Base-by-base conservation (phyloP, 2,888 invertebrate species). In the Eretmocerus hayati region DNA sequence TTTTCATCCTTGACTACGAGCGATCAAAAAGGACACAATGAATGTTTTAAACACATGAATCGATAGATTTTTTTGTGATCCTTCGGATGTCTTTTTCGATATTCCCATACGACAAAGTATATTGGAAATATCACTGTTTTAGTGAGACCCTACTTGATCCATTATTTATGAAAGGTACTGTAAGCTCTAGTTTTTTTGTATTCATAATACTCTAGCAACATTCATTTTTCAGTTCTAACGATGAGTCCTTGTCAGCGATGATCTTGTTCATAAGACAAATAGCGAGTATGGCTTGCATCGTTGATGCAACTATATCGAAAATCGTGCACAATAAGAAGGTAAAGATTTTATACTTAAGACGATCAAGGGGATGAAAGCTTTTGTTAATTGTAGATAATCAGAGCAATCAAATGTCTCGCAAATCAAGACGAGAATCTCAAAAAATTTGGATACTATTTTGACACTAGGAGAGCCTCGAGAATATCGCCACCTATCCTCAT, bases 271-370 rank as follows among this genome's bases (percentile, higher is more conserved):
- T 42, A 8, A 30, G 31, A 38, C 42, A 42, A 32, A 11, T 37
- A 13, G 16, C 38, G 1, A 38, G 18, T 4, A 6, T 32, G 3
- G 11, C 38, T 15, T 42, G 37, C n/a, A 8, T 48, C 5, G n/a
- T 42, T 9, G 48, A 48, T 19, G 15, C 32, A n/a, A 31, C 20
- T 18, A 23, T 48, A 16, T 11, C 42, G 2, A 48, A 48, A 48
- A 19, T 38, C 9, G 8, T 48, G 15, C 26, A 37, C 16, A 22
- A 15, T n/a, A 32, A 32, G n/a, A 37, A 38, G 36, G 48, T 42
- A 48, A 2, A 30, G 11, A 5, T 20, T 1, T 8, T 15, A n/a
- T 32, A 11, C 5, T 6, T 23, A 15, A 6, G 9, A 20, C 31
- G 1, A 2, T 35, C 1, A 4, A 26, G n/a, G 3, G 1, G 15